Evolutionary conservation across 2,797 vertebrate genomes (phyloP).

Genomic region (Arctocebus calabarensis): DNA sequence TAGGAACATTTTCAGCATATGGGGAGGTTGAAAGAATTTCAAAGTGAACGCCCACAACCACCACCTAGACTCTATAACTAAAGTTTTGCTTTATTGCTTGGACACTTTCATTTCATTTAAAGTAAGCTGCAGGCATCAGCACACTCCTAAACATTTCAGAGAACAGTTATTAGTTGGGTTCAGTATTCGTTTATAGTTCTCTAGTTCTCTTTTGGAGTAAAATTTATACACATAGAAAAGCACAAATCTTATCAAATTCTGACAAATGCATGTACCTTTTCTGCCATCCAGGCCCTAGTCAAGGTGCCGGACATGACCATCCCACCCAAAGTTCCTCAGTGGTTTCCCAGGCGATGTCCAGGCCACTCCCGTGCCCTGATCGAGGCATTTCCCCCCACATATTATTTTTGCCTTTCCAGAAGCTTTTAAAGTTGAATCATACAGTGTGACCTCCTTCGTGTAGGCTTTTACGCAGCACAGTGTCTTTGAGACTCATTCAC

Average conservation of each 20-base stretch:
- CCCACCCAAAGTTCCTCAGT: neutral
- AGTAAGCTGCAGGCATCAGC: neutral
- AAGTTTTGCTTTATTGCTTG: neutral
- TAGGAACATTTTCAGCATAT: neutral
- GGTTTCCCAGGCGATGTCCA: neutral
- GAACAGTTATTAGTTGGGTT: neutral
- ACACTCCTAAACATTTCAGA: neutral
- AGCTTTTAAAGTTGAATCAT: neutral
- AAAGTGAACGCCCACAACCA: neutral
- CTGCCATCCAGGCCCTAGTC: neutral
- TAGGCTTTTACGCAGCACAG: neutral
- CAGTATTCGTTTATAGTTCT: neutral
- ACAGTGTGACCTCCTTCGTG: neutral
- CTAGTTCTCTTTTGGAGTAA: neutral
- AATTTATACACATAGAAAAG: neutral
- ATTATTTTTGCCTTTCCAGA: neutral
- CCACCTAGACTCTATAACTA: neutral
- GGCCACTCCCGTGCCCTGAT: neutral
- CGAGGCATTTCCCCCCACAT: neutral
- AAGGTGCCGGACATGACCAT: rapidly evolving
- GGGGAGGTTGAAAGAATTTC: neutral
- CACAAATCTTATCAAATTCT: neutral
- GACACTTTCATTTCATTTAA: neutral
- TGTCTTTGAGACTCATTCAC: neutral
- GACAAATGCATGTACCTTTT: neutral